Base-by-base conservation (phyloP, 2,113 vertebrate genomes). In the Urocynchramus pylzowi region DNA sequence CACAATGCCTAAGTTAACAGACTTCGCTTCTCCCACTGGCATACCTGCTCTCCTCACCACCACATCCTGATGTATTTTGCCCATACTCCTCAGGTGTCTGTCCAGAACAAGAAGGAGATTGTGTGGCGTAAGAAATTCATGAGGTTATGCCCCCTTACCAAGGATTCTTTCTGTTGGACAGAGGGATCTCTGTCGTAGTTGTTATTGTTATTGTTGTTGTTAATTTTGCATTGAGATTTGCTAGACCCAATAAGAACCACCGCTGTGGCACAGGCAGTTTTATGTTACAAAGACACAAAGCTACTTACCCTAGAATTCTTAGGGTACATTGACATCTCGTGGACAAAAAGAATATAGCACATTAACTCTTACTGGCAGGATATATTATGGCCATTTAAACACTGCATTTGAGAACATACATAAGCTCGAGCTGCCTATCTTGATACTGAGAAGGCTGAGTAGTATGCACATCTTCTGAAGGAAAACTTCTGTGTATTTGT, bases 291-390 rank as follows among this genome's bases (percentile, higher is more conserved):
- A 41, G 61, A 39, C 50, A 20, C 24, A 8, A 14, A 59, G 7
- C 30, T 6, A 11, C 0, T 3, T 10, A 13, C 11, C 2, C 9
- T 23, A 11, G 28, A 95, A 93, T 91, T 87, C 52, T 97, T 97
- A 89, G 96, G 27, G 22, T 89, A 75, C 57, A 80, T 74, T 39
- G 97, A 95, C 97, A 97, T 94, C 97, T 93, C 50, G 92, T 97
- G 97, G 95, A 54, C 79, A 90, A 52, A 89, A 68, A 14, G 24
- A 82, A 88, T 71, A 77, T 87, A 83, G 61, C 94, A 84, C 8
- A 41, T 10, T 26, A 44, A 7, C 23, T 13, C 26, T 60, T 61
- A 11, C 30, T 23, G 45, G 19, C 27, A 7, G 50, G 9, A 4
- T 44, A 8, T 30, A 5, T 54, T 16, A 23, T 0, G 1, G 19